Evolutionary conservation across 2,113 vertebrate species (phyloP).

Genomic region (Lutjanus erythropterus): DNA sequence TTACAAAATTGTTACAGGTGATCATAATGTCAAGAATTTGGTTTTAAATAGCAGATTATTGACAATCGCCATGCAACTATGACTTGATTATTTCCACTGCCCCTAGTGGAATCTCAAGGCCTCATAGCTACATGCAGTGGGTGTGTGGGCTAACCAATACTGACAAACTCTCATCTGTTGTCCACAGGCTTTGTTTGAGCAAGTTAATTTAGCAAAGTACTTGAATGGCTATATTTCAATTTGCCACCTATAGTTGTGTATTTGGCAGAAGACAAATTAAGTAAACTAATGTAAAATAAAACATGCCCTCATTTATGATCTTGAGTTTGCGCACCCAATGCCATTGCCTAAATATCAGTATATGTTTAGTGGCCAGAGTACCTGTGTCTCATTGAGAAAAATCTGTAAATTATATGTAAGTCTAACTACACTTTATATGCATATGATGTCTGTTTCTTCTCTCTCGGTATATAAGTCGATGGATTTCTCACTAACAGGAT

Average conservation of each 20-base stretch:
- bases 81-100: too few species aligned
- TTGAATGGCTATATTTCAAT: background rate
- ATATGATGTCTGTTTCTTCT: background rate
- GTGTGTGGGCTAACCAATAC: too few species aligned
- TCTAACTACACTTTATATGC: background rate
- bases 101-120: background rate
- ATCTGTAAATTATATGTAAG: background rate
- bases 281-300: background rate
- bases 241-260: background rate
- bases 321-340: background rate
- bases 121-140: background rate
- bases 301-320: background rate
- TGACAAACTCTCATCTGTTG: background rate
- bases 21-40: too few species aligned
- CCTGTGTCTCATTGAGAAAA: background rate
- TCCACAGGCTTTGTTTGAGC: background rate
- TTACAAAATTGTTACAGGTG: too few species aligned
- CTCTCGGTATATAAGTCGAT: background rate
- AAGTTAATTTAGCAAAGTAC: background rate
- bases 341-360: background rate
- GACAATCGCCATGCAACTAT: too few species aligned
- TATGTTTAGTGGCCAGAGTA: background rate
- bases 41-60: too few species aligned
- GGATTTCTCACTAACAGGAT: constrained; percentile 6
- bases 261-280: background rate